Evolutionary conservation across 2,888 invertebrate species (phyloP), one percentile per base, ranked within the genome.

Genomic region (Lymantria dispar): DNA sequence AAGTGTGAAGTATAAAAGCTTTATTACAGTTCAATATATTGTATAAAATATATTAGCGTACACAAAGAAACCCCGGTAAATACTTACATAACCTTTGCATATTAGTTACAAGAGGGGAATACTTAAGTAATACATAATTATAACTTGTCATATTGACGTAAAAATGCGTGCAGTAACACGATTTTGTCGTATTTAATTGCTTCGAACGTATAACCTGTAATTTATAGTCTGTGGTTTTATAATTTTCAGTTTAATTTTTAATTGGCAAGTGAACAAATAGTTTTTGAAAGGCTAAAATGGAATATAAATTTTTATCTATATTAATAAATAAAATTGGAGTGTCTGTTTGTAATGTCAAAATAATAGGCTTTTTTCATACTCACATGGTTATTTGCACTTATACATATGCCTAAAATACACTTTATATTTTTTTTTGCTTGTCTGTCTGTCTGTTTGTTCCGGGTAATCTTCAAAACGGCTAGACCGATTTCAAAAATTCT

Each of bases 51-150:
- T n/a, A 1, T 12, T 11, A 38, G 1, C n/a, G 38, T 38, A 33
- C 7, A 38, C 12, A 0, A 1, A 15, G 40, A 3, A 15, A 42
- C 22, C 2, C 8, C 8, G 33, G 2, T 29, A 42, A 42, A 29
- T 29, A 42, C 13, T 7, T 8, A 42, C 22, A 56, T 53, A 63
- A 53, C 50, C 54, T 62, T 66, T 67, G 56, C 61, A 65, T 14
- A 15, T 31, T 41, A 22, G 22, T 2, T 22, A 22, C 36, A 37
- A 37, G 36, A n/a, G 11, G 46, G 30, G 49, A 54, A 57, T 38
- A 37, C 14, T 45, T 52, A 15, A 52, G 41, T 52, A 36, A 38
- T 10, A 56, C 15, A 41, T 48, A 64, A 62, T 60, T 37, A 45
- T 46, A 42, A 7, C 31, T 5, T 57, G 52, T 50, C 50, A 50